A percentile compares a stretch with the other conserved stretches of the same genome.
phyloP scores from a whole-genome alignment of 2,797 vertebrate species.

The Choloepus didactylus region DNA sequence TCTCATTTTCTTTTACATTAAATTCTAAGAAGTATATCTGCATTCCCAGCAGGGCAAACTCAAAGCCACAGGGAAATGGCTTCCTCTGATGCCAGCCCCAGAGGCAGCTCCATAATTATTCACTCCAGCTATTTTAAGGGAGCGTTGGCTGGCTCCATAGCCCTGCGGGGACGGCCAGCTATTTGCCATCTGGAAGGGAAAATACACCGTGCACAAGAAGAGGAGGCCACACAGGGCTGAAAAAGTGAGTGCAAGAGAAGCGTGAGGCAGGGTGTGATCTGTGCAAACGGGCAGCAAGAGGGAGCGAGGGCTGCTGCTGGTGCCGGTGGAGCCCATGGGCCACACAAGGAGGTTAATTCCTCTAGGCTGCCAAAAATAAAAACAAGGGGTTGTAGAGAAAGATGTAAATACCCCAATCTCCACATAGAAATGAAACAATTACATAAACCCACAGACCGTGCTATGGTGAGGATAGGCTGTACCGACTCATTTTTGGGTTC shows the following conservation, averaged over 20 bases:
- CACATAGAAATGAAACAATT: not conserved
- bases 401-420: not conserved
- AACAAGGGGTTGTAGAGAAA: not conserved
- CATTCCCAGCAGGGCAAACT: not conserved
- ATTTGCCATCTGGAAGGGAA: not conserved
- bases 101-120: not conserved
- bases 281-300: accelerated
- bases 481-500: not conserved
- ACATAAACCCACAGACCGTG: not conserved
- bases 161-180: not conserved
- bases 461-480: not conserved
- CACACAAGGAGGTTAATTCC: too few species aligned
- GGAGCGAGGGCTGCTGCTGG: not conserved
- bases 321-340: accelerated
- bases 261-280: not conserved
- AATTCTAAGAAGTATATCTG: not conserved
- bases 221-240: not conserved
- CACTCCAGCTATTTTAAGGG: not conserved
- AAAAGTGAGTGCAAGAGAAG: not conserved
- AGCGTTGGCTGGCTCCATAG: not conserved
- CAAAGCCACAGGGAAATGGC: not conserved
- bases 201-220: not conserved
- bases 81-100: not conserved
- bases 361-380: not conserved
- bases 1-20: not conserved